A percentile compares a stretch with the other conserved stretches of the same genome.
phyloP scores from a whole-genome alignment of 2,888 invertebrate genomes.

The Zelleria hepariella region DNA sequence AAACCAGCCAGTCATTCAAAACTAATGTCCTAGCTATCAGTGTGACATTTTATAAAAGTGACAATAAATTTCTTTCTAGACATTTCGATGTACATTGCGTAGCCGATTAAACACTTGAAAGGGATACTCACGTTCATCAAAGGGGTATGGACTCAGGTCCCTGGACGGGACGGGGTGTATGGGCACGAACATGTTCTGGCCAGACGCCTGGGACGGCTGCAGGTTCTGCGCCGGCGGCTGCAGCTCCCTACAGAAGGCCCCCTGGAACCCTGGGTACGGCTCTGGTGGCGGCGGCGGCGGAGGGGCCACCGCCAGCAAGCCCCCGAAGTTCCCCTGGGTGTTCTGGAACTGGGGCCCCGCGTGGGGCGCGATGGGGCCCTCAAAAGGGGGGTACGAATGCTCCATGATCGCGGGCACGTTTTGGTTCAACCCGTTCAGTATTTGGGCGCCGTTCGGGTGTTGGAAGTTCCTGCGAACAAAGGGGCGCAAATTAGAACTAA shows the following conservation, averaged over 20 bases:
- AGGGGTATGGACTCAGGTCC: constrained; percentile 25
- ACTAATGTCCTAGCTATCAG: too few species aligned
- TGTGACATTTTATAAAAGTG: too few species aligned
- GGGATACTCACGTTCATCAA: constrained; percentile 29
- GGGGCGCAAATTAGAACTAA: neutral
- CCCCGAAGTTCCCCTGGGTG: constrained; percentile 33
- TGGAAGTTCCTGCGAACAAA: neutral
- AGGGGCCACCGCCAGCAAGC: constrained; percentile 13
- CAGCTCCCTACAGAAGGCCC: constrained; percentile 1
- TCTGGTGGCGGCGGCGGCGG: constrained; percentile 11
- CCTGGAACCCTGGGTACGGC: constrained; percentile 10
- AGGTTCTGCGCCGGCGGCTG: constrained; percentile 16
- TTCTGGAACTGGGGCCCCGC: neutral
- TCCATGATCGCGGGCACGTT: neutral
- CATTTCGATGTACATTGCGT: too few species aligned
- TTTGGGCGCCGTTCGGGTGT: neutral
- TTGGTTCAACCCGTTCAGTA: neutral
- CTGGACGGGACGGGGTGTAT: constrained; percentile 19
- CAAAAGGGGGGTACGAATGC: neutral
- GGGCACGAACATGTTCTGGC: constrained; percentile 23
- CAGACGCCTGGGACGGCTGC: constrained; percentile 17
- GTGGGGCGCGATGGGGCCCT: neutral
- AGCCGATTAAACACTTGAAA: too few species aligned
- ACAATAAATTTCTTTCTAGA: too few species aligned
- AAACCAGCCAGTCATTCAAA: too few species aligned